phyloP scores from a whole-genome alignment of 2,797 vertebrate genomes.

The Sarcoramphus papa region DNA sequence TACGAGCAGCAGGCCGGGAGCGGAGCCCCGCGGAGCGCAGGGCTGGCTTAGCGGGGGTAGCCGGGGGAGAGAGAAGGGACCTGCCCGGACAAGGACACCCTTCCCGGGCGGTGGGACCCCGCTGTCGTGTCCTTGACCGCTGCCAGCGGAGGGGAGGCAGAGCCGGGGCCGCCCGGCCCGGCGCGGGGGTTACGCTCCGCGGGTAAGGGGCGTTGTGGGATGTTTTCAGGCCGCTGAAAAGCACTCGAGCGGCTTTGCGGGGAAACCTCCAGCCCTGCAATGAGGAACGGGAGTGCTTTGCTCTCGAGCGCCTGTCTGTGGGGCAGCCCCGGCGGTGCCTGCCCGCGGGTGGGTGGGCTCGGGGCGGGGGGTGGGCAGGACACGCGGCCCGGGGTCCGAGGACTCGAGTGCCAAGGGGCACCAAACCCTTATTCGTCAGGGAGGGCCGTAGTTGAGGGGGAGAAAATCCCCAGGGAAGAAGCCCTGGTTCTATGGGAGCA shows the following conservation, averaged over 20 bases:
- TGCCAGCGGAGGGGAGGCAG: background rate
- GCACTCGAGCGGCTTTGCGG: background rate
- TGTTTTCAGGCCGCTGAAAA: background rate
- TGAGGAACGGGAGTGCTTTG: background rate
- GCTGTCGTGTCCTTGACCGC: background rate
- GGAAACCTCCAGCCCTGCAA: background rate
- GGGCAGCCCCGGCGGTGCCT: background rate
- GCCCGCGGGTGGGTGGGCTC: accelerated
- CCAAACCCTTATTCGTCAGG: background rate
- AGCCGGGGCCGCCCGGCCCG: too few relatives aligned
- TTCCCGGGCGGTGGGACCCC: too few relatives aligned
- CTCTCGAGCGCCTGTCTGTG: background rate
- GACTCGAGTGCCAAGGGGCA: background rate
- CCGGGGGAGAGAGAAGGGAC: too few relatives aligned
- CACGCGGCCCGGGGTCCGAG: accelerated
- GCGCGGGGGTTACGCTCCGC: background rate
- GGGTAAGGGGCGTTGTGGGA: background rate
- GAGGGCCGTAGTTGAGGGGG: background rate
- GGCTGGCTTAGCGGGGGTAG: background rate
- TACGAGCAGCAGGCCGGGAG: background rate
- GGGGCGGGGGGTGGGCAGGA: background rate
- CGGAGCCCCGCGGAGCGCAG: background rate
- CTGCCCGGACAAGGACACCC: background rate
- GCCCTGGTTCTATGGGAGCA: background rate
- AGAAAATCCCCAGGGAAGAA: background rate